These are phyloP conservation scores for Paralichthys olivaceus DNA, from an alignment of 2,113 vertebrate genomes.

Conservation along the genomic window DNA sequence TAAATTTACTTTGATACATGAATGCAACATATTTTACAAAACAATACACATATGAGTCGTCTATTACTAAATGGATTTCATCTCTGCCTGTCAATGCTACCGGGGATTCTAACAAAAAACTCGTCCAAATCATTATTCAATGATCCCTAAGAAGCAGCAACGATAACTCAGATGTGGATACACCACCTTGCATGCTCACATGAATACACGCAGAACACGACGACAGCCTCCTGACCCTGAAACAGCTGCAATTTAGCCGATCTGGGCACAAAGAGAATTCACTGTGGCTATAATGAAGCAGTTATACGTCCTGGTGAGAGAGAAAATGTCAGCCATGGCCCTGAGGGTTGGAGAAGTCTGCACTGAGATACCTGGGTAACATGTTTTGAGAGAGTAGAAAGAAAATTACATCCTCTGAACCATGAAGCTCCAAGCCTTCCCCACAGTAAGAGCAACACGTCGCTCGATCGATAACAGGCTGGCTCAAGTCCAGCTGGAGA, in stretches of 20 bases:
- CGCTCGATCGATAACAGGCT: constrained; percentile 27
- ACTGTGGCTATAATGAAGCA: constrained; percentile 43
- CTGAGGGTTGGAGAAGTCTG: constrained; percentile 24
- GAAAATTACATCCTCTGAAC: constrained; percentile 41
- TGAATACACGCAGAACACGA: constrained; percentile 6
- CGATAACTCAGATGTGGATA: constrained; percentile 15
- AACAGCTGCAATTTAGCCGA: constrained; percentile 44
- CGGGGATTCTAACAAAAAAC: no score
- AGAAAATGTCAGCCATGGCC: constrained; percentile 63
- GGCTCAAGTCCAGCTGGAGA: constrained; percentile 23
- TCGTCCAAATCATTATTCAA: no score
- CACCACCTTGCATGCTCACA: constrained; percentile 3
- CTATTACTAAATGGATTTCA: no score
- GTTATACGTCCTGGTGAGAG: constrained; percentile 42
- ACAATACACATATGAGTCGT: no score
- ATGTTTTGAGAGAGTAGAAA: constrained; percentile 23
- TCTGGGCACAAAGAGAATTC: constrained; percentile 25
- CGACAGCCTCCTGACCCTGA: constrained; percentile 20
- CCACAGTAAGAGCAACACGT: constrained; percentile 22
- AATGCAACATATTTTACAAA: no score
- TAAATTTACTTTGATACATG: no score
- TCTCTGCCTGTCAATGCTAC: no score
- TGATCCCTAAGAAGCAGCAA: neutral
- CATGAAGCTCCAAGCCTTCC: constrained; percentile 1
- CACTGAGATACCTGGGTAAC: constrained; percentile 21